Conservation (phyloP, 2,113 vertebrate species). For the Pithys albifrons region DNA sequence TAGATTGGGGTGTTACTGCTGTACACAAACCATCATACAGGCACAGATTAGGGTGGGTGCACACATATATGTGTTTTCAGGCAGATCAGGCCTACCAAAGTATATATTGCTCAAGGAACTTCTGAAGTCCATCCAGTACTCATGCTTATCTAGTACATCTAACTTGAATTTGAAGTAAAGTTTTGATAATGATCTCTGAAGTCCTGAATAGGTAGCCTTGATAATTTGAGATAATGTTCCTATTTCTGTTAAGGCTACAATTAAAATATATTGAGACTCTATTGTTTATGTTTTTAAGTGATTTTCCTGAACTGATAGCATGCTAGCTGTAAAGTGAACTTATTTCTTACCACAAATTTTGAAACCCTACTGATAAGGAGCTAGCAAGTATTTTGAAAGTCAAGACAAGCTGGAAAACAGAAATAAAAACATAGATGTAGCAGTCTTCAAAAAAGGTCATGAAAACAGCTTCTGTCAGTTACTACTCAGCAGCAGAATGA, state of each 20-base stretch:
- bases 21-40: neutral
- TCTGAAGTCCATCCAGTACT: neutral
- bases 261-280: neutral
- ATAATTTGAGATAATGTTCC: neutral
- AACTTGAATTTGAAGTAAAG: neutral
- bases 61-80: neutral
- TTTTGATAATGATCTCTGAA: neutral
- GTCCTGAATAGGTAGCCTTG: neutral
- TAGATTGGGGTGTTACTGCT: neutral
- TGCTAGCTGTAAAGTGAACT: neutral
- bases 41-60: accelerated
- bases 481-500: neutral
- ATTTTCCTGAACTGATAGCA: neutral
- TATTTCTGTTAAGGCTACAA: neutral
- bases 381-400: neutral
- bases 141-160: neutral
- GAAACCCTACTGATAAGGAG: neutral
- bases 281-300: neutral
- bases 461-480: neutral
- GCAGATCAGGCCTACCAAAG: neutral
- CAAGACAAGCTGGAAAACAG: neutral
- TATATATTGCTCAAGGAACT: neutral
- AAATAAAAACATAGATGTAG: neutral
- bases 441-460: neutral
- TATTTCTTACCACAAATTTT: neutral